A percentile compares a stretch with the other conserved stretches of the same genome.
phyloP scores from a whole-genome alignment of 2,113 vertebrate species.

The Myiopsitta monachus region DNA sequence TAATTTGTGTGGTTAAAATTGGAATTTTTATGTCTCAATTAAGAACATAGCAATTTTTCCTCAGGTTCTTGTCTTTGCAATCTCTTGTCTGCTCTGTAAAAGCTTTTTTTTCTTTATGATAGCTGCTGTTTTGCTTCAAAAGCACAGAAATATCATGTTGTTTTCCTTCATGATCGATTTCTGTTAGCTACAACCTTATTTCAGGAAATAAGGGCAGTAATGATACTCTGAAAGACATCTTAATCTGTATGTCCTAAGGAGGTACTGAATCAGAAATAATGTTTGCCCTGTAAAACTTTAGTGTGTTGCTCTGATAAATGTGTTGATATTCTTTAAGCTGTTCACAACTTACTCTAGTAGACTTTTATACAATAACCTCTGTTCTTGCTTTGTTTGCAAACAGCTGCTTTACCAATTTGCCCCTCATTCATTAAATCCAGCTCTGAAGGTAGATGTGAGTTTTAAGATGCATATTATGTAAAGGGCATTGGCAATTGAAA shows the following conservation, averaged over 20 bases:
- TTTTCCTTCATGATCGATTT: not conserved
- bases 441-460: not conserved
- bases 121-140: not conserved
- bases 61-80: not conserved
- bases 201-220: not conserved
- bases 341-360: not conserved
- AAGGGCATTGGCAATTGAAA: not conserved
- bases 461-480: not conserved
- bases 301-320: not conserved
- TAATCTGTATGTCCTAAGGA: not conserved
- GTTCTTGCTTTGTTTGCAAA: not conserved
- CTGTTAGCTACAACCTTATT: not conserved
- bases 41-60: not conserved
- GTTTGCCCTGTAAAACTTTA: not conserved
- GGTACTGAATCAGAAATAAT: not conserved
- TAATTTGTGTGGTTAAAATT: not conserved
- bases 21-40: not conserved
- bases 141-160: accelerated
- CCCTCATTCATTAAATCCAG: not conserved
- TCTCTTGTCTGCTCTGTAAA: not conserved
- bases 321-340: not conserved
- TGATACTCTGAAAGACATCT: not conserved
- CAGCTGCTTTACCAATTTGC: not conserved
- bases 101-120: not conserved
- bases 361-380: not conserved